Conservation (phyloP, 1,140 invertebrate genomes). For the Aphis craccivora region DNA sequence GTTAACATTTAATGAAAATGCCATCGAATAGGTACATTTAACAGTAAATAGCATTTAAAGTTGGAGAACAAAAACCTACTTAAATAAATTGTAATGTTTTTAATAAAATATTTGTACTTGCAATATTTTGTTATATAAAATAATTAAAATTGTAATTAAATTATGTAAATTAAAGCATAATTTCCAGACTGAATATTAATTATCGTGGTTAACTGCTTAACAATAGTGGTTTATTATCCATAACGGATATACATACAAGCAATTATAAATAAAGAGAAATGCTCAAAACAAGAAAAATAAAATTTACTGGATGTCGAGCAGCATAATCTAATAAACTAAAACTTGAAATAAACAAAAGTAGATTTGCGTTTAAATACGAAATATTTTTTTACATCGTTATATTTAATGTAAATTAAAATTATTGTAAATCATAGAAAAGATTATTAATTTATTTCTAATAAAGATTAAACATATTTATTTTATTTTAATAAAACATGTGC, state of each 20-base stretch:
- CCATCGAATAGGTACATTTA: neutral
- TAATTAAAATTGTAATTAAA: constrained; percentile 18
- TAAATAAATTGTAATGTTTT: neutral
- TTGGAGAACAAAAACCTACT: neutral
- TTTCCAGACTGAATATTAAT: neutral
- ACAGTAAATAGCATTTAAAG: neutral
- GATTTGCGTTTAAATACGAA: neutral
- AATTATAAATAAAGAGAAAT: neutral
- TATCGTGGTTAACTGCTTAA: neutral
- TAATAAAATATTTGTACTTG: neutral
- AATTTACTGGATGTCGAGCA: neutral
- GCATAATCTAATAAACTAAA: neutral
- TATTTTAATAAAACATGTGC: neutral
- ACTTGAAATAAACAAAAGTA: neutral
- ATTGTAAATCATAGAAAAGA: neutral
- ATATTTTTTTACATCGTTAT: neutral
- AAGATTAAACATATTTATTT: neutral
- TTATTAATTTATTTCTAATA: neutral
- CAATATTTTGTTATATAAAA: neutral
- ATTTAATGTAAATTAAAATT: neutral
- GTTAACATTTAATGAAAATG: neutral
- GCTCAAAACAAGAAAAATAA: neutral
- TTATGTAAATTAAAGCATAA: neutral
- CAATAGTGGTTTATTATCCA: constrained; percentile 13
- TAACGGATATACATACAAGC: neutral